Evolutionary conservation across 2,888 invertebrate species (phyloP), one percentile per base, ranked within the genome.

Genomic region (Acleris holmiana): DNA sequence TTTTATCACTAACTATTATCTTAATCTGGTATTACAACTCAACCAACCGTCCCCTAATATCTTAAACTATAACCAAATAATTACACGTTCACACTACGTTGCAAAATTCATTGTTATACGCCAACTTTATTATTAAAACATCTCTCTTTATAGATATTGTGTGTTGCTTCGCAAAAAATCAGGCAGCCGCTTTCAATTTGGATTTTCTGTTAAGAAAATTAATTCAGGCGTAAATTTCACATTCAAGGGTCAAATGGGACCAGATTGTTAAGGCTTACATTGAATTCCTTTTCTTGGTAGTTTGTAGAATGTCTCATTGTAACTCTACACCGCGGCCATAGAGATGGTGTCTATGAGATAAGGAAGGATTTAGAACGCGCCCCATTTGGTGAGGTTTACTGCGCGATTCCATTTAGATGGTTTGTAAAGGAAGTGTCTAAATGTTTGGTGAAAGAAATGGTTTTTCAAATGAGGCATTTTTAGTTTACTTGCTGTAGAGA

Each of bases 181-280:
- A 41, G 41, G 73, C 72, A 71, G 60, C 55, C 48, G 23, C 64
- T 63, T 67, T 69, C 72, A 77, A 78, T 75, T 74, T 72, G 67
- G 61, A 70, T 69, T 74, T 67, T 63, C 55, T 74, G 50, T 77
- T 74, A 76, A 77, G 72, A 75, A 82, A 85, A 86, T 85, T 81
- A 85, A 83, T 80, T 86, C 84, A 86, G 71, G 84, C 88, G 87
- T 86, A 73, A 87, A 87, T 83, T 83, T 81, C 73, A 76, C 77
- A 78, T 82, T 75, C 73, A 69, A 72, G 73, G 78, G 75, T 79
- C 78, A 78, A 79, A 82, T 78, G 73, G 76, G 77, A 72, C 69
- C 25, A 23, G 73, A 76, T 77, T 78, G 77, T 77, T 78, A 79
- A 76, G 74, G 75, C 76, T 79, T 77, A 75, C 76, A 74, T 81